Percentiles rank a stretch among this genome's conserved stretches.
These are phyloP conservation scores for Leptarthrus brevirostris DNA, from an alignment of 2,888 invertebrate species.

Conservation along the genomic window DNA sequence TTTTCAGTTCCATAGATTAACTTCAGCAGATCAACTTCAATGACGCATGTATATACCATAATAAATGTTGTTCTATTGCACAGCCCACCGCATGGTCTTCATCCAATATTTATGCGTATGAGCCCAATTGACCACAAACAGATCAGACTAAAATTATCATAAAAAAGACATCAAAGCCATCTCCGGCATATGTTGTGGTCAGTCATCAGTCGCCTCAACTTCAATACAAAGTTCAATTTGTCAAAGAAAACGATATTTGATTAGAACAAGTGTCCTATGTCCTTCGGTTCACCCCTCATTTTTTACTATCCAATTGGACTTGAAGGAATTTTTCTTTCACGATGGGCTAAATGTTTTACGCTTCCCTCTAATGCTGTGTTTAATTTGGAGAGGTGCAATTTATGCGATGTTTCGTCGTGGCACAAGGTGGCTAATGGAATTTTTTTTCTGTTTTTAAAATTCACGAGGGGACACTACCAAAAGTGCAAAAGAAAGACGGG, in stretches of 20 bases:
- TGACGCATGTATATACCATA: no score
- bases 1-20: no score
- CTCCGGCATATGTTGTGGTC: constrained; percentile 34
- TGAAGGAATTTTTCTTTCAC: constrained; percentile 23
- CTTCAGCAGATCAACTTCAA: no score
- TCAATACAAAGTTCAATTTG: constrained; percentile 42
- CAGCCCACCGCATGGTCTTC: constrained; percentile 6
- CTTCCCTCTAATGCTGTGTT: constrained; percentile 48
- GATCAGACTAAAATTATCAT: constrained; percentile 36
- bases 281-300: background rate
- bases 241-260: constrained; percentile 38
- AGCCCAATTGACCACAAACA: background rate
- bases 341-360: constrained; percentile 49
- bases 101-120: constrained; percentile 15
- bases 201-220: constrained; percentile 24
- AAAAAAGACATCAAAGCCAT: constrained; percentile 48
- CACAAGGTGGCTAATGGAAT: constrained; percentile 29
- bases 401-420: constrained; percentile 16
- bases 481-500: constrained; percentile 25
- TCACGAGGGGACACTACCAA: constrained; percentile 23
- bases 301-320: background rate
- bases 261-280: background rate
- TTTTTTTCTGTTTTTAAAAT: background rate
- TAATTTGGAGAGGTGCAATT: constrained; percentile 49
- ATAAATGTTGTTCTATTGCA: no score